Evolutionary conservation across 1,140 invertebrate genomes (phyloP).

Genomic region (Eriocheir sinensis): DNA sequence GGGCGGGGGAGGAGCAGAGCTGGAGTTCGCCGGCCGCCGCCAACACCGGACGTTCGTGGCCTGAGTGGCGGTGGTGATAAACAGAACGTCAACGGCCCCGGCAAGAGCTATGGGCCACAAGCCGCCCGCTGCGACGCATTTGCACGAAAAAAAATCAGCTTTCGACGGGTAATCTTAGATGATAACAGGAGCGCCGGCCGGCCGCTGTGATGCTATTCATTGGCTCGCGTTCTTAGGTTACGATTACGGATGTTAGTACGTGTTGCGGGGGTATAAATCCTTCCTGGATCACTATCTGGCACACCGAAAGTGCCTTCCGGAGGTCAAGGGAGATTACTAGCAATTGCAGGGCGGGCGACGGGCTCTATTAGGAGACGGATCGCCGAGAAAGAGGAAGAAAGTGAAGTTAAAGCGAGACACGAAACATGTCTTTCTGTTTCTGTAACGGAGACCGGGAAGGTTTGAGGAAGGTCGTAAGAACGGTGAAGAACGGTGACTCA

Average conservation of each 20-base stretch:
- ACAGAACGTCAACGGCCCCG: background rate
- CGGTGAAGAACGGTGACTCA: too few relatives aligned
- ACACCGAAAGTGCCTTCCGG: background rate
- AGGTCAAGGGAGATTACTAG: conserved; percentile 17
- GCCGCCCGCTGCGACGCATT: background rate
- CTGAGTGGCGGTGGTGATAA: background rate
- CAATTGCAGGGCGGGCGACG: background rate
- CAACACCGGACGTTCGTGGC: background rate
- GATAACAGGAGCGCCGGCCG: background rate
- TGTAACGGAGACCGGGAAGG: too few relatives aligned
- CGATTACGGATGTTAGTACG: background rate
- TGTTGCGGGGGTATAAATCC: background rate
- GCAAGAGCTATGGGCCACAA: background rate
- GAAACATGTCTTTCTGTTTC: too few relatives aligned
- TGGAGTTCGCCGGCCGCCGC: background rate
- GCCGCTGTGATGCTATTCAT: background rate
- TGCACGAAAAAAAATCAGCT: conserved; percentile 15
- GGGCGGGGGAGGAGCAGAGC: background rate
- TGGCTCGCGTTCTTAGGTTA: background rate
- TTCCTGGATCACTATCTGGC: background rate
- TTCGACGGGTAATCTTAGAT: conserved; percentile 29
- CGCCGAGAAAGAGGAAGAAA: too few relatives aligned
- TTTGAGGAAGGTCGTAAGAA: too few relatives aligned
- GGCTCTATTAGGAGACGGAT: background rate
- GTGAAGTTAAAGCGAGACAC: too few relatives aligned